Evolutionary conservation across 2,888 invertebrate genomes (phyloP), one percentile per base, ranked within the genome.

Genomic region (Cheilosia variabilis): DNA sequence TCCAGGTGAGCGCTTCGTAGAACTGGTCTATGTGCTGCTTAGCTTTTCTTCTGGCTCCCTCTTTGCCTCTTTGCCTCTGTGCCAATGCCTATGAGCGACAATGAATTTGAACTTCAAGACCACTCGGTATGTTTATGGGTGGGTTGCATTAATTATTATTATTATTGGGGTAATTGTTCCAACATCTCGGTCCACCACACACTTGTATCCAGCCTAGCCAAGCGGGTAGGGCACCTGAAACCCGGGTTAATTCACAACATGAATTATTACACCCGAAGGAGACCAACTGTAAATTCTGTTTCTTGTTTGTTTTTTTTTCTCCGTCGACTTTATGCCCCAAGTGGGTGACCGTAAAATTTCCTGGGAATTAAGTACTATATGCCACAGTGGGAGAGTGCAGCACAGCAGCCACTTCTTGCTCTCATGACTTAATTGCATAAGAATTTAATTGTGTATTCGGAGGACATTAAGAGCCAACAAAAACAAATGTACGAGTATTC

Each of bases 121-220:
- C 34, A 57, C 63, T 55, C 19, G 27, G 34, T 43, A 50, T n/a
- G 47, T 68, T 80, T 57, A 41, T 75, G 55, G 50, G 52, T 69
- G 76, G 50, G 68, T 2, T 69, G 81, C 69, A 27, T 27, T 27
- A 81, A 76, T 76, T 63, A 81, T 27, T 52, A 24, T 69, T 75
- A 63, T 80, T 81, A 76, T 69, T 69, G 75, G 50, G 55, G 53
- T 69, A 75, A 80, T 80, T 80, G 60, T 75, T 69, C 63, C 50
- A 31, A 27, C 47, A 47, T 10, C 47, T 45, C 19, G n/a, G 45
- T n/a, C 37, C 34, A 15, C 7, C 15, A 57, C 17, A n/a, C 10
- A n/a, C 45, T 47, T 4, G 2, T 4, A 5, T 27, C 1, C 5
- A 27, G 6, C 50, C 24, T 13, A 50, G 13, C 50, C 27, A 31